Evolutionary conservation across 2,888 invertebrate species (phyloP).

Genomic region (Saturnia japonica): DNA sequence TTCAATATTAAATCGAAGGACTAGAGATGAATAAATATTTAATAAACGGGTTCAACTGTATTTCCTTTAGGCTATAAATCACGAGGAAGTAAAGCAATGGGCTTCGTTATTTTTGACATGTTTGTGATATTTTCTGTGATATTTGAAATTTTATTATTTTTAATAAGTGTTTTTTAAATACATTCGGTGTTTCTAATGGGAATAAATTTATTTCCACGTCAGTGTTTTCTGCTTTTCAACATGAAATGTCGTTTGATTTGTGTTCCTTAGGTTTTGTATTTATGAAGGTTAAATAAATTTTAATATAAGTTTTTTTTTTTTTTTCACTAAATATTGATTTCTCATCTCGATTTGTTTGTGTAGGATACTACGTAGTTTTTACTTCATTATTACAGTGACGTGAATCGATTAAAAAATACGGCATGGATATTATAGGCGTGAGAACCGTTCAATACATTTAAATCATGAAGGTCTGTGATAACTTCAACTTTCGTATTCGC

Average conservation of each 20-base stretch:
- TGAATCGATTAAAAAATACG: background rate
- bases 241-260: background rate
- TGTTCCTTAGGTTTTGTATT: background rate
- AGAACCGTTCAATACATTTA: background rate
- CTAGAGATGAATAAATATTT: background rate
- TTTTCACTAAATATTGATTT: no score
- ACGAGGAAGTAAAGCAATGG: background rate
- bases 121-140: background rate
- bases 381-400: background rate
- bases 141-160: background rate
- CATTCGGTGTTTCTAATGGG: background rate
- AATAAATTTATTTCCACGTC: background rate
- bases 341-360: no score
- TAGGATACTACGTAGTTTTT: no score
- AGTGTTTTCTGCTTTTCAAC: background rate
- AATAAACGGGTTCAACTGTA: background rate
- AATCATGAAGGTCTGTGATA: background rate
- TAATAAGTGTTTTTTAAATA: background rate
- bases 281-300: no score
- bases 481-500: no score
- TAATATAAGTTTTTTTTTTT: no score
- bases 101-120: background rate
- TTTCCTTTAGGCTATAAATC: background rate
- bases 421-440: background rate
- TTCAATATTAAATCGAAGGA: constrained; percentile 5